These are phyloP conservation scores for Dicentrarchus labrax DNA, from an alignment of 2,113 vertebrate species.

Conservation along the genomic window DNA sequence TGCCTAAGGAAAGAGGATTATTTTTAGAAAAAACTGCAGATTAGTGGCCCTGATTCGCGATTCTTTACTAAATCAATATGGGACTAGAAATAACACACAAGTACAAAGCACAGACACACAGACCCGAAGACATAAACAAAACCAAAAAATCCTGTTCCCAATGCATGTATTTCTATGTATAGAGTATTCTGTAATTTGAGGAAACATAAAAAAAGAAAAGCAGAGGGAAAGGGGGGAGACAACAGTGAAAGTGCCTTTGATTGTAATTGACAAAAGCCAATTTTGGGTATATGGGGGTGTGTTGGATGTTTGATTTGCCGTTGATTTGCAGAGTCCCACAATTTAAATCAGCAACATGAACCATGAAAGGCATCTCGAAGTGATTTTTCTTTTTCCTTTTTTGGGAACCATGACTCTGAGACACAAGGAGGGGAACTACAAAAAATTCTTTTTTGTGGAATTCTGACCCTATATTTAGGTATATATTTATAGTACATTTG, in stretches of 20 bases:
- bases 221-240: constrained; percentile 57
- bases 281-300: constrained; percentile 87
- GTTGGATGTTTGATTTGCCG: constrained; percentile 90
- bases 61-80: constrained; percentile 49
- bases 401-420: background rate
- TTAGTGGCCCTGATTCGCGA: constrained; percentile 28
- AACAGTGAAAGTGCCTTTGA: constrained; percentile 89
- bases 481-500: constrained; percentile 75
- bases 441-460: constrained; percentile 13
- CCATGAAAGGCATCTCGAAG: constrained; percentile 78
- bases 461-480: constrained; percentile 77
- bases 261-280: constrained; percentile 93
- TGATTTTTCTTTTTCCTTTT: constrained; percentile 21
- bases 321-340: constrained; percentile 87
- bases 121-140: constrained; percentile 8
- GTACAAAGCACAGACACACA: constrained; percentile 6
- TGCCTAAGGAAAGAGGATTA: constrained; percentile 44
- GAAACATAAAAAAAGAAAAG: constrained; percentile 4
- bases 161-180: background rate
- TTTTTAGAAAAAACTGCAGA: constrained; percentile 31
- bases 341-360: constrained; percentile 85
- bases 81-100: background rate
- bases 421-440: constrained; percentile 10
- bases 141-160: background rate
- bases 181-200: constrained; percentile 45